Percentiles rank a stretch among this genome's conserved stretches.
phyloP scores from a whole-genome alignment of 2,888 invertebrate genomes.

The Eupithecia centaureata region DNA sequence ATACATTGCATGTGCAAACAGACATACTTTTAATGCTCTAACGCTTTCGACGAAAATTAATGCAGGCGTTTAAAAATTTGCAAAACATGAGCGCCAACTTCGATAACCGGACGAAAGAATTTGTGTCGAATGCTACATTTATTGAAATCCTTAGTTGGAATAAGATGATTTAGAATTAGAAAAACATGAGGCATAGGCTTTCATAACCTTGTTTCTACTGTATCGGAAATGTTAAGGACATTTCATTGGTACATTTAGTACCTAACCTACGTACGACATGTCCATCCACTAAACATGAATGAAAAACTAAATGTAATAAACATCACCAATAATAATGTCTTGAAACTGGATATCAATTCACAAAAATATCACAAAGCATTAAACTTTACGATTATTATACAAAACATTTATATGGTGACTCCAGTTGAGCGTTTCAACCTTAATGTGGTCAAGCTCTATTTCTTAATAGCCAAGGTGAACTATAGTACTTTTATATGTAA shows the following conservation, averaged over 20 bases:
- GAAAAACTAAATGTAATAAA: not conserved
- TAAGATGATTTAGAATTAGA: not conserved
- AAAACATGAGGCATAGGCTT: not conserved
- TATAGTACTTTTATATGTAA: conserved; percentile 8
- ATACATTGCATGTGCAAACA: conserved; percentile 26
- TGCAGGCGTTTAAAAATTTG: conserved; percentile 36
- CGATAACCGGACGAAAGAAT: conserved; percentile 35
- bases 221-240: not conserved
- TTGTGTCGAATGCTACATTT: conserved; percentile 42
- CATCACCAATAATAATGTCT: not conserved
- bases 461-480: conserved; percentile 32
- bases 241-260: too few relatives aligned
- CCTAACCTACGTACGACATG: not conserved
- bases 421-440: not conserved
- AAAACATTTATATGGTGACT: not conserved
- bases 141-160: conserved; percentile 19
- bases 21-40: conserved; percentile 14
- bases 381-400: not conserved
- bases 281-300: not conserved
- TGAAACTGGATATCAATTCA: not conserved
- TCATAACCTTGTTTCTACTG: not conserved
- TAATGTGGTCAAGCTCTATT: conserved; percentile 39
- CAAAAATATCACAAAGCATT: not conserved
- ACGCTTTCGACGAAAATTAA: conserved; percentile 31
- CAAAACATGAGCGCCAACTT: conserved; percentile 36